Conservation (phyloP, 2,797 vertebrate genomes). For the Chromobotia macracanthus region DNA sequence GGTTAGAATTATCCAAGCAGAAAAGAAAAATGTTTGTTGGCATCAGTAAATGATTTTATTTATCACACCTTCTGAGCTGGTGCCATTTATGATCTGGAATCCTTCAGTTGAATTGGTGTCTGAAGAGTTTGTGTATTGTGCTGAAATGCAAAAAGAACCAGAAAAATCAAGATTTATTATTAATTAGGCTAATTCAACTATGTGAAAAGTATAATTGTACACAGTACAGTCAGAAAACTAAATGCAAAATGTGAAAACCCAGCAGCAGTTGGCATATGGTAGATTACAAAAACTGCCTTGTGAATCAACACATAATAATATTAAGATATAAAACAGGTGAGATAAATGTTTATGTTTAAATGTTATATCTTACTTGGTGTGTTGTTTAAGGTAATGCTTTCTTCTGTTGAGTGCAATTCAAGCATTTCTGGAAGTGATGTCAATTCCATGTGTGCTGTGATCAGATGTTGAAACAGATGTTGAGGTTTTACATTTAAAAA, state of each 20-base stretch:
- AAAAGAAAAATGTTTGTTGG: background rate
- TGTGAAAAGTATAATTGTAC: background rate
- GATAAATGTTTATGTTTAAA: background rate
- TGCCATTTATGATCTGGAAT: background rate
- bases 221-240: background rate
- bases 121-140: background rate
- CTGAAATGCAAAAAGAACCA: conserved; percentile 25
- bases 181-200: background rate
- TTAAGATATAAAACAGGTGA: background rate
- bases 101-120: background rate
- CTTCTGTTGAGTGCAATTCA: background rate
- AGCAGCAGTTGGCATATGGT: background rate
- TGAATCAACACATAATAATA: background rate
- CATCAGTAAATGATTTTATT: background rate
- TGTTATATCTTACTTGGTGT: conserved; percentile 1
- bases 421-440: background rate
- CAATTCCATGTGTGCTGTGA: conserved; percentile 1
- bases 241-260: background rate
- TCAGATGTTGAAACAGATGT: background rate
- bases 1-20: background rate
- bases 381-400: background rate
- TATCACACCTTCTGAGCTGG: background rate
- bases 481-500: background rate
- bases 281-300: background rate
- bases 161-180: background rate